Percentiles rank a stretch among this genome's conserved stretches.
Conservation (phyloP, 2,888 invertebrate genomes). For the Monoplex corrugatus region DNA sequence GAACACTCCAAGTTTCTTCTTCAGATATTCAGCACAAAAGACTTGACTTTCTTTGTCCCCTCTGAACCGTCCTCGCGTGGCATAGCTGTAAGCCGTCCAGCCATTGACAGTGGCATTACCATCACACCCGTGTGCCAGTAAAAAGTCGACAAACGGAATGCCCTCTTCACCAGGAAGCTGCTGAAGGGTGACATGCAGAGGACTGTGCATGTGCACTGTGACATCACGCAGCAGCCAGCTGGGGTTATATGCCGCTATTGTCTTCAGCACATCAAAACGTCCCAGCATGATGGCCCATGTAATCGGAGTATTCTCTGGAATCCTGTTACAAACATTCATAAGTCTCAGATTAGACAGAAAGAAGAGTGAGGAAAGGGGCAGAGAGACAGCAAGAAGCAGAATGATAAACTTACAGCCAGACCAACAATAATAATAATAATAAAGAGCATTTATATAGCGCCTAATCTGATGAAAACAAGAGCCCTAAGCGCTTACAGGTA, state of each 20-base stretch:
- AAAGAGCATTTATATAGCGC: no score
- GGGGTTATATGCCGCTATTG: neutral
- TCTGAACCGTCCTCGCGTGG: neutral
- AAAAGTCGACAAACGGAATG: conserved; percentile 17
- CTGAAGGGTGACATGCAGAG: neutral
- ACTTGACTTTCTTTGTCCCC: neutral
- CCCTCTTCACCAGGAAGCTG: neutral
- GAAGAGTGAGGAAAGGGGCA: neutral
- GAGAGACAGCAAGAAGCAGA: conserved; percentile 2
- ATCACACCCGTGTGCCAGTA: neutral
- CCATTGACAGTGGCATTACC: neutral
- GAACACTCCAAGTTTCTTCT: conserved; percentile 4
- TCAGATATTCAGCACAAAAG: neutral
- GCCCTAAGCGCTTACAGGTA: no score
- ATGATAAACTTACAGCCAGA: neutral
- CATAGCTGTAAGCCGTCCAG: neutral
- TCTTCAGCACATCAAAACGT: neutral
- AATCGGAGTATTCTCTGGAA: neutral
- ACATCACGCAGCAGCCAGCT: neutral
- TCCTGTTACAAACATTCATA: neutral
- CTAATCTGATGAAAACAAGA: no score
- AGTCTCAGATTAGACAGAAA: no score
- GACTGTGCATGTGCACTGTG: conserved; percentile 10
- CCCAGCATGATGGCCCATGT: neutral
- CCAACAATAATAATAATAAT: no score